Evolutionary conservation across 2,888 invertebrate species (phyloP), one percentile per base, ranked within the genome.

Genomic region (Cosmopolites sordidus): DNA sequence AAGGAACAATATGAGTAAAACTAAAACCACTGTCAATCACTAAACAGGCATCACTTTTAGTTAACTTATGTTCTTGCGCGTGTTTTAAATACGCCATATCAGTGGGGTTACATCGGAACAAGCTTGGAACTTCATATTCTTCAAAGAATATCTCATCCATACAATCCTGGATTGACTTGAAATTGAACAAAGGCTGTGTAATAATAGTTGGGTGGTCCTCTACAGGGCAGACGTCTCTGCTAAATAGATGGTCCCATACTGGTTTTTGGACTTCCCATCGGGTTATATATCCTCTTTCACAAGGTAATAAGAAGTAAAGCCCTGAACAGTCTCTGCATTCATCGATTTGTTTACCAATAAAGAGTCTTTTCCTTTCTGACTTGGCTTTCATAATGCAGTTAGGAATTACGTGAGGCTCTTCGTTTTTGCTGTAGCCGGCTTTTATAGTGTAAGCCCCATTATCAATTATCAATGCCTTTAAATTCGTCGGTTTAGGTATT

Each of bases 301-400:
- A 94, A 0, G 97, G 91, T 48, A 97, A 76, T 48, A 96, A 86
- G 70, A 92, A 99, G 73, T 87, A 99, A 1, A 99, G 76, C 0
- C 96, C 93, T 0, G 97, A 95, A 1, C 92, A 87, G 71, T 99
- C 99, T 17, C 95, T 81, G 69, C 98, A 98, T 63, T 98, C 97
- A 56, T 97, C 92, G 12, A 99, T 87, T 77, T 99, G 97, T 65
- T 88, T 85, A 0, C 89, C 97, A 50, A 99, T 83, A 72, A 97
- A 99, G 0, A 93, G 87, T 39, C 98, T 81, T 8, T 96, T 84
- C 48, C 95, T 78, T 73, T 99, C 98, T 46, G 92, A 93, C 75
- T 97, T 98, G 0, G 96, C 96, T 79, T 99, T 99, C 83, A 95
- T 93, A 18, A 99, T 91, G 67, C 92, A 94, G 75, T 99, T 99